Base-by-base conservation (phyloP, 2,888 invertebrate species). In the Amblyjoppa proteus region DNA sequence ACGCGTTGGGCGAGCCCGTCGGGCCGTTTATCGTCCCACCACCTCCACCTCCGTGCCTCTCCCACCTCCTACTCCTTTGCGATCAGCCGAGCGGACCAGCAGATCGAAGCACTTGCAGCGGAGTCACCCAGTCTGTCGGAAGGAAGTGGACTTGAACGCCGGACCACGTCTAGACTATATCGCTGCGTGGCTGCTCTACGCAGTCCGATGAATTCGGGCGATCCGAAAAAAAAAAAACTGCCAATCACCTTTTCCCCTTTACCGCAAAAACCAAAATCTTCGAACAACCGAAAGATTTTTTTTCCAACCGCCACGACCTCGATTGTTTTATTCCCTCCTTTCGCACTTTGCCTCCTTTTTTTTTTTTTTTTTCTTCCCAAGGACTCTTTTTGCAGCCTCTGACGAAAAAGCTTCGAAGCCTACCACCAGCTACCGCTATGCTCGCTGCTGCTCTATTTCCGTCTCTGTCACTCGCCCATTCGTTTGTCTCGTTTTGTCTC, bases 1-100 rank as follows among this genome's bases (percentile, higher is more conserved):
- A 76, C 79, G 82, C 83, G 82, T 79, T 82, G 86, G 86, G 79
- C 86, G 84, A 84, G 84, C 81, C 80, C 84, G 82, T 84, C 51
- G 75, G 83, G 74, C 81, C 68, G 79, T 86, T 81, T 78, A 68
- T 74, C 75, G 66, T 78, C 69, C 69, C 61, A 45, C 71, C 66
- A 66, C 74, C 71, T 61, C 80, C 76, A 70, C 70, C 49, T 31
- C 56, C 31, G 49, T 25, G 51, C n/a, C 16, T n/a, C 31, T 38
- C 66, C 51, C 51, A 16, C 53, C 78, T 45, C 61, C 58, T 31
- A 13, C 45, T 53, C 38, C 41, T 41, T 41, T 13, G 68, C 56
- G 56, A 77, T 77, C 68, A 38, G 13, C 68, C 53, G 68, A 53
- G 68, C 68, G 53, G 38, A 25, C 56, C 53, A 53, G 64, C 77